A percentile compares a stretch with the other conserved stretches of the same genome.
Evolutionary conservation across 2,888 invertebrate genomes (phyloP).

Genomic region (Scaptomyza tumidula): DNA sequence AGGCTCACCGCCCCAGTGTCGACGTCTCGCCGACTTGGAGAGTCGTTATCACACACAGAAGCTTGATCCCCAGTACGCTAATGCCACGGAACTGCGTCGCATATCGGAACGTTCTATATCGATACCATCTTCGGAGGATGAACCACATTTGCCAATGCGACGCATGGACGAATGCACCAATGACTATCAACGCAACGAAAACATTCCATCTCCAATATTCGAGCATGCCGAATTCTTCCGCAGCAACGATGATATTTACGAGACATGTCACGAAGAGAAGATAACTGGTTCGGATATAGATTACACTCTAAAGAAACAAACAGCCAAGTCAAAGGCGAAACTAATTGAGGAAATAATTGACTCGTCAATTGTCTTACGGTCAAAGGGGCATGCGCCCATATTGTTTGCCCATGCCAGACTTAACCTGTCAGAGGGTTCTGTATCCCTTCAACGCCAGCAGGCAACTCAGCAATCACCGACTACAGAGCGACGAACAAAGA

Average conservation of each 20-base stretch:
- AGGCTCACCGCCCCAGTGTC: conserved; percentile 90
- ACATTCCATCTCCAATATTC: conserved; percentile 87
- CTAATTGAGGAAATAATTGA: conserved; percentile 88
- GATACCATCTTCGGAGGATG: conserved; percentile 91
- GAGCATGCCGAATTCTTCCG: conserved; percentile 87
- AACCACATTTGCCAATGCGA: conserved; percentile 87
- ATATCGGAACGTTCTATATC: conserved; percentile 91
- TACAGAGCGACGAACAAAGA: conserved; percentile 91
- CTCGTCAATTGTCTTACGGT: conserved; percentile 88
- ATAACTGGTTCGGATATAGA: conserved; percentile 87
- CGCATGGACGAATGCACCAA: conserved; percentile 86
- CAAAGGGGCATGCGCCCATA: conserved; percentile 90
- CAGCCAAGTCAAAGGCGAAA: conserved; percentile 85
- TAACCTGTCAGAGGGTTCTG: conserved; percentile 93
- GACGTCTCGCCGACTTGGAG: conserved; percentile 88
- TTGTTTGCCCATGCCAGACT: conserved; percentile 92
- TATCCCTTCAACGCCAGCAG: conserved; percentile 90
- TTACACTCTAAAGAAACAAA: conserved; percentile 83
- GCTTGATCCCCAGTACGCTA: conserved; percentile 87
- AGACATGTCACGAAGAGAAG: conserved; percentile 84
- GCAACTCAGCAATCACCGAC: conserved; percentile 91
- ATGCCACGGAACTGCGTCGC: conserved; percentile 88
- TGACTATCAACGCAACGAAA: conserved; percentile 87
- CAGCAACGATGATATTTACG: conserved; percentile 86
- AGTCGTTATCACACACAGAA: conserved; percentile 88